phyloP scores from a whole-genome alignment of 2,113 vertebrate species.

The Oryctolagus cuniculus region mOryCun1.1 NC_091433.1:106118001-106118500 shows the following conservation, averaged over 20 bases:
- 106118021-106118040: too few relatives aligned
- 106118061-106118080: not conserved
- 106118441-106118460: slow-evolving; percentile 75
- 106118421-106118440: slow-evolving; percentile 79
- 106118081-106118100: not conserved
- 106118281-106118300: slow-evolving; percentile 50
- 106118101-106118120: not conserved
- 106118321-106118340: slow-evolving; percentile 77
- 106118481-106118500: slow-evolving; percentile 56
- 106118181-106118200: not conserved
- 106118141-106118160: not conserved
- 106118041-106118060: not conserved
- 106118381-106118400: slow-evolving; percentile 79
- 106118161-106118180: slow-evolving; percentile 6
- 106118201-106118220: not conserved
- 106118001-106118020: not conserved
- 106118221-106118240: not conserved
- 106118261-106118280: not conserved
- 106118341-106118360: slow-evolving; percentile 81
- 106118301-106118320: slow-evolving; percentile 51
- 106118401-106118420: slow-evolving; percentile 80
- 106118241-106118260: not conserved
- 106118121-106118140: not conserved
- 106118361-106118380: slow-evolving; percentile 67
- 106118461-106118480: slow-evolving; percentile 43